Percentiles rank a stretch among this genome's conserved stretches.
Conservation (phyloP, 2,797 vertebrate species). For the Peromyscus eremicus region DNA sequence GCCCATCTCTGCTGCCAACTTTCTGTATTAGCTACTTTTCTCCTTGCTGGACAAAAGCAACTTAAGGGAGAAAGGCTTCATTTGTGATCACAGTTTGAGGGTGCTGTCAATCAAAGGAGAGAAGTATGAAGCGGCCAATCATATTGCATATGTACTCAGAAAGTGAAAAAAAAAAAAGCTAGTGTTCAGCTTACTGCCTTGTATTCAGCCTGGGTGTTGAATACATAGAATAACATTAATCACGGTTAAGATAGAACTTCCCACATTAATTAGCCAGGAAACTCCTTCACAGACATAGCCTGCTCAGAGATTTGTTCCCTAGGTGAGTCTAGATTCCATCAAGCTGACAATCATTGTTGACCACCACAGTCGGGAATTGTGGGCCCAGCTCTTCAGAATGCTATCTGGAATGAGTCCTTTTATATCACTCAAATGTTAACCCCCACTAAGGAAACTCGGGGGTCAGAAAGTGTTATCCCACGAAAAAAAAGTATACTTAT, state of each 20-base stretch:
- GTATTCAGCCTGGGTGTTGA: not conserved
- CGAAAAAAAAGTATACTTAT: slow-evolving; percentile 26
- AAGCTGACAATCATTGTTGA: not conserved
- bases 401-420: not conserved
- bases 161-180: not conserved
- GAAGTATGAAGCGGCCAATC: no score
- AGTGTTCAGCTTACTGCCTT: not conserved
- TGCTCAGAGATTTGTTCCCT: not conserved
- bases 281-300: not conserved
- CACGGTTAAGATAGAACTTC: not conserved
- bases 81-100: not conserved
- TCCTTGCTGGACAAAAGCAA: not conserved
- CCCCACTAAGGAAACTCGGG: not conserved
- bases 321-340: not conserved
- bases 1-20: not conserved
- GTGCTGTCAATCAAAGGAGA: no score
- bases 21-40: not conserved
- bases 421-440: not conserved
- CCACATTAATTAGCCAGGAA: not conserved
- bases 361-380: not conserved
- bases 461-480: not conserved
- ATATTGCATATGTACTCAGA: not conserved
- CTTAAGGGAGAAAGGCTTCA: not conserved
- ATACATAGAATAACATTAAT: not conserved
- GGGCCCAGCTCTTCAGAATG: not conserved